Evolutionary conservation across 2,797 vertebrate genomes (phyloP).

Genomic region (Petrocephalus schoutedeni): DNA sequence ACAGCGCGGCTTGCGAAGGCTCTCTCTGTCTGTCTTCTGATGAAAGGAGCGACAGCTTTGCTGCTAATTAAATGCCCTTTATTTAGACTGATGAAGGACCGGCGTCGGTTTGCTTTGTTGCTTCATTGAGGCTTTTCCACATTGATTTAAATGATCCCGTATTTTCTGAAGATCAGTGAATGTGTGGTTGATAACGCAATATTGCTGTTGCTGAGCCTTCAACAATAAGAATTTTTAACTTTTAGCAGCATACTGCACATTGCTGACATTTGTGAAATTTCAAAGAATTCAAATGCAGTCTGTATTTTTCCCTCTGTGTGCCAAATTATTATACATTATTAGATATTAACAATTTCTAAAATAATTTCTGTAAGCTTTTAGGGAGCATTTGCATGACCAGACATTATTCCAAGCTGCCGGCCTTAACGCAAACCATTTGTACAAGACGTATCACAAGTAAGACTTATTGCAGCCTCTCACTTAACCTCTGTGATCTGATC

Average conservation of each 20-base stretch:
- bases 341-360: background rate
- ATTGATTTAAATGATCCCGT: background rate
- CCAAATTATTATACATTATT: background rate
- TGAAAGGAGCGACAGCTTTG: conserved; percentile 15
- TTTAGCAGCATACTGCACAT: background rate
- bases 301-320: background rate
- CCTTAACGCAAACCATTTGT: background rate
- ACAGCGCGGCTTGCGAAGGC: background rate
- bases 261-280: background rate
- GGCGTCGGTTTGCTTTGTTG: background rate
- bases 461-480: background rate
- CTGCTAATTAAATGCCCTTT: conserved; percentile 10
- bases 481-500: conserved; percentile 26
- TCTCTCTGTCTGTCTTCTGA: background rate
- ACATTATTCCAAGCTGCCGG: background rate
- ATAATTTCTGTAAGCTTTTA: background rate
- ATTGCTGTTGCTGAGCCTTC: background rate
- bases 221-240: background rate
- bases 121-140: background rate
- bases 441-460: conserved; percentile 26
- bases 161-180: conserved; percentile 1
- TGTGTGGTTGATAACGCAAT: background rate
- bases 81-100: conserved; percentile 6
- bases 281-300: background rate
- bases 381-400: background rate